Evolutionary conservation across 2,113 vertebrate genomes (phyloP).

Genomic region (Lichenostomus cassidix): DNA sequence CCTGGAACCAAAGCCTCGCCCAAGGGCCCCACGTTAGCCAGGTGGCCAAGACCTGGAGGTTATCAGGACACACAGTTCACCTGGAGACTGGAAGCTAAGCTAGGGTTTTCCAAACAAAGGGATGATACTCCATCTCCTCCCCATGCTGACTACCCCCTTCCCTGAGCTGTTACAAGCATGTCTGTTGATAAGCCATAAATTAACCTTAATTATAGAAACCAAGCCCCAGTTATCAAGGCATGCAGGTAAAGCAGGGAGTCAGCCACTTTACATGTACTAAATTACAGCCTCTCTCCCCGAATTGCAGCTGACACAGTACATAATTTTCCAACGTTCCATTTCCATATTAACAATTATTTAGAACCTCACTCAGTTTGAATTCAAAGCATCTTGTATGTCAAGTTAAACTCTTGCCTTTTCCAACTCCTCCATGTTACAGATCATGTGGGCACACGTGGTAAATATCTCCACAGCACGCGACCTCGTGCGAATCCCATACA

Average conservation of each 20-base stretch:
- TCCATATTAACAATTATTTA: background rate
- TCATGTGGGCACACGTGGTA: constrained; percentile 97
- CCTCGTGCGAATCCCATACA: constrained; percentile 95
- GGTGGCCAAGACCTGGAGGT: background rate
- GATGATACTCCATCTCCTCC: background rate
- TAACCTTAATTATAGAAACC: background rate
- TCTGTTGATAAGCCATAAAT: background rate
- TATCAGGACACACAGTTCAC: accelerated
- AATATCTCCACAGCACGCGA: constrained; percentile 97
- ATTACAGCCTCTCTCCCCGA: background rate
- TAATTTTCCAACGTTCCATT: background rate
- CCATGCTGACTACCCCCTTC: background rate
- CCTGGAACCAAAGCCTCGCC: accelerated
- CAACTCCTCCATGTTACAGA: constrained; percentile 96
- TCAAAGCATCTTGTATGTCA: background rate
- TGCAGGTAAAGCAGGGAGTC: background rate
- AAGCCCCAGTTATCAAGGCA: background rate
- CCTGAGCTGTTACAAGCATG: background rate
- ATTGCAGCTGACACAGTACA: background rate
- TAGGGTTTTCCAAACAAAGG: background rate
- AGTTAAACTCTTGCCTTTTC: constrained; percentile 84
- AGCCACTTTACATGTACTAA: background rate
- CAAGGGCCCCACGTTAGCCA: accelerated
- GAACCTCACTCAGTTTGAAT: background rate
- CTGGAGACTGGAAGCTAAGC: background rate